Conservation (phyloP, 2,797 vertebrate genomes). For the Potorous gilbertii region DNA sequence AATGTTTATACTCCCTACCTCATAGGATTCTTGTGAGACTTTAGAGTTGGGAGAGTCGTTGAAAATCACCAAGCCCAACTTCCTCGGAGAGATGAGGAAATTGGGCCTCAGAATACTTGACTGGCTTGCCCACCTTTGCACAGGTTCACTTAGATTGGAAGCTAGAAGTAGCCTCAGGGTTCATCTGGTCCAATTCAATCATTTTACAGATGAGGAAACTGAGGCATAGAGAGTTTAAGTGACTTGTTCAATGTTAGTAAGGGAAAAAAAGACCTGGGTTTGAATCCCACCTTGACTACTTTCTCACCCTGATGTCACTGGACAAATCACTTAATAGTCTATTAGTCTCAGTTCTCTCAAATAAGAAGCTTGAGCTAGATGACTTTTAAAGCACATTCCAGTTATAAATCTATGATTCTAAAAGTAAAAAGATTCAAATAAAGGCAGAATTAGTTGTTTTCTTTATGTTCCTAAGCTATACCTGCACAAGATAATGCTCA, state of each 20-base stretch:
- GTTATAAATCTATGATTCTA: background rate
- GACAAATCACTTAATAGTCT: background rate
- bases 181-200: background rate
- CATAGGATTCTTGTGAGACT: background rate
- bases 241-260: background rate
- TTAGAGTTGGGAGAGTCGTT: background rate
- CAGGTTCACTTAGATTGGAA: background rate
- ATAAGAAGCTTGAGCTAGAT: background rate
- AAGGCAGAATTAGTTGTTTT: background rate
- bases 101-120: background rate
- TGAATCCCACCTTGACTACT: background rate
- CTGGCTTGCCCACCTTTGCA: background rate
- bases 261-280: background rate
- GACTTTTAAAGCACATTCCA: background rate
- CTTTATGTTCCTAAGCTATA: background rate
- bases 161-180: background rate
- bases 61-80: background rate
- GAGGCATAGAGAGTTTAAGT: background rate
- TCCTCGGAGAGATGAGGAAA: background rate
- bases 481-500: background rate
- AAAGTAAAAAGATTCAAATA: background rate
- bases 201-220: background rate
- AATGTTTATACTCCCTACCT: background rate
- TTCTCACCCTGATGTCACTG: background rate
- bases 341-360: background rate